Evolutionary conservation across 2,797 vertebrate genomes (phyloP), one percentile per base, ranked within the genome.

Genomic region (Anas georgica): DNA sequence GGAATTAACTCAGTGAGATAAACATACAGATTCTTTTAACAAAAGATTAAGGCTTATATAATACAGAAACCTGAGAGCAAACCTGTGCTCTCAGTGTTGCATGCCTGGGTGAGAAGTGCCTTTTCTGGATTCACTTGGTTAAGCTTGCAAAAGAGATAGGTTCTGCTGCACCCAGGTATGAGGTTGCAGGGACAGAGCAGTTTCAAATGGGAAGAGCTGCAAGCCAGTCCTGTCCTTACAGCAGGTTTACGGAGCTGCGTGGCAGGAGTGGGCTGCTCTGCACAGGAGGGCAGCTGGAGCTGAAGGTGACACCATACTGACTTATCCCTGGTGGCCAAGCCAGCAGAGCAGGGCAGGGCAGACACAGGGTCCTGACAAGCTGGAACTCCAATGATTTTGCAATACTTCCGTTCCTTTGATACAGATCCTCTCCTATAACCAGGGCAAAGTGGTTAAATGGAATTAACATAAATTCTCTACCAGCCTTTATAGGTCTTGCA

Each of bases 121-220:
- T 33, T 73, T 84, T 31, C 25, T 14, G 45, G 17, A 68, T 55
- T 84, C 43, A 21, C 3, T 50, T 0, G 2, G 37, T 15, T 21
- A 59, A 58, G n/a, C 50, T 10, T 26, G 68, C 31, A 63, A 55
- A 64, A 55, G 6, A 12, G 20, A 15, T 18, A 15, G 25, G 55
- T 37, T 20, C 8, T 39, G 5, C 13, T 0, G 2, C 29, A 54
- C 23, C 22, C 41, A 52, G 10, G 20, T 2, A 0, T 35, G 28
- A 20, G 0, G 8, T 39, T 54, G 10, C 26, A 52, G 33, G 7
- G 14, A 3, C 22, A 58, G 15, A 63, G 55, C 17, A 54, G 5
- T 39, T 81, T 26, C 1, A 2, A 17, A 52, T 5, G 35, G 28
- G 22, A 31, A 67, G 35, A 52, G 37, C 0, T 3, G 6, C 41